Percentiles rank a stretch among this genome's conserved stretches.
These are phyloP conservation scores for Drosophila funebris DNA, from an alignment of 1,140 invertebrate species.

Conservation along the genomic window DNA sequence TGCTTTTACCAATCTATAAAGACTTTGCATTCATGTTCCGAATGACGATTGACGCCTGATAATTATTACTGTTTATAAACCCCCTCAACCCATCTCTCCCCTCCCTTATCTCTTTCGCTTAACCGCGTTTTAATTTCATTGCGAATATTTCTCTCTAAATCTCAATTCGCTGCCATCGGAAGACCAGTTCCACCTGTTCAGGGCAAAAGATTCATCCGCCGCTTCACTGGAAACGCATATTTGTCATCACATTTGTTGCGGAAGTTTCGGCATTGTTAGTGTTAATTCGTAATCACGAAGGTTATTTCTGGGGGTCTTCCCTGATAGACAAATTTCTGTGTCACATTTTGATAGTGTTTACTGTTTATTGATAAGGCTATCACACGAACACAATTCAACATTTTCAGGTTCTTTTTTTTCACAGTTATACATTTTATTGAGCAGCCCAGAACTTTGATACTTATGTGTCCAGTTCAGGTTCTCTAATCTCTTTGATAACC, in stretches of 20 bases:
- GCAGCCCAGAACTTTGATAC: slow-evolving; percentile 47
- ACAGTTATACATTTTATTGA: slow-evolving; percentile 6
- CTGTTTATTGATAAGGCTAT: slow-evolving; percentile 17
- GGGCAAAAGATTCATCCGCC: slow-evolving; percentile 58
- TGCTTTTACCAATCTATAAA: background rate
- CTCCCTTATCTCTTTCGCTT: slow-evolving; percentile 32
- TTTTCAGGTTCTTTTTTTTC: background rate
- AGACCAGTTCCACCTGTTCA: slow-evolving; percentile 42
- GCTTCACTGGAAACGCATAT: slow-evolving; percentile 55
- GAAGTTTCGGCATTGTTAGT: slow-evolving; percentile 33
- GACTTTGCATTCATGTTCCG: slow-evolving; percentile 15
- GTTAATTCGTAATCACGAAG: slow-evolving; percentile 19
- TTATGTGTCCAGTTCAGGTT: slow-evolving; percentile 13
- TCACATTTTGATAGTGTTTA: slow-evolving; percentile 1
- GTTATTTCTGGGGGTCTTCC: slow-evolving; percentile 28
- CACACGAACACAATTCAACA: background rate
- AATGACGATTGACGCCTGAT: slow-evolving; percentile 31
- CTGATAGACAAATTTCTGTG: slow-evolving; percentile 46
- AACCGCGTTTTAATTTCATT: slow-evolving; percentile 18
- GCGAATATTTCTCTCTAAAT: background rate
- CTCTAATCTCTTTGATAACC: slow-evolving; percentile 29
- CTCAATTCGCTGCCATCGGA: background rate
- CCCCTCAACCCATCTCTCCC: no score
- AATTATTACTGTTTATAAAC: slow-evolving; percentile 4
- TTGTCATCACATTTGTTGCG: slow-evolving; percentile 61